A percentile compares a stretch with the other conserved stretches of the same genome.
Evolutionary conservation across 2,797 vertebrate genomes (phyloP).

Genomic region (Atherinosoma microstoma): DNA sequence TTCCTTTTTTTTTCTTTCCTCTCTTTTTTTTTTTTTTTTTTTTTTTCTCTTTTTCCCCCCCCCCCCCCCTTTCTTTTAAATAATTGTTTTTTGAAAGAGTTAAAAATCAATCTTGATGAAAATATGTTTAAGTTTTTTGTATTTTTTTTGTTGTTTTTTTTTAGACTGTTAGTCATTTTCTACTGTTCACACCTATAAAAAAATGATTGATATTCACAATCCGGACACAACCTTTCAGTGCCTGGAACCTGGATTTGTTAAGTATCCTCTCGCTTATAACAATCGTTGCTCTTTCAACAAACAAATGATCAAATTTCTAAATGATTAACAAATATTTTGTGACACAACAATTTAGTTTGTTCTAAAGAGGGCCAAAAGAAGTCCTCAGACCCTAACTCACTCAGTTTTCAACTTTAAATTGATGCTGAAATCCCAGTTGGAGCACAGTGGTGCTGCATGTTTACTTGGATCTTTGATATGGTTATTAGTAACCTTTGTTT

Average conservation of each 20-base stretch:
- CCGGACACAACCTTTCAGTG: not conserved
- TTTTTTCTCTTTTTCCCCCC: too few species aligned
- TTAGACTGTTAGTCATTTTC: too few species aligned
- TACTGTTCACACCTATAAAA: not conserved
- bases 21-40: too few species aligned
- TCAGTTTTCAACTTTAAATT: not conserved
- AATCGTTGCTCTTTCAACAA: not conserved
- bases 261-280: not conserved
- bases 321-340: not conserved
- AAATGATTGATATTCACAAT: not conserved
- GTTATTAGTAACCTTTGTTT: constrained; percentile 8
- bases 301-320: not conserved
- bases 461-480: not conserved
- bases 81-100: not conserved
- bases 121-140: not conserved
- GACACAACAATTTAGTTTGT: not conserved
- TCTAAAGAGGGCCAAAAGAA: too few species aligned
- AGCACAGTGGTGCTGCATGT: not conserved
- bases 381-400: too few species aligned
- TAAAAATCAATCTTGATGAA: not conserved
- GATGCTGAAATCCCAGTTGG: not conserved
- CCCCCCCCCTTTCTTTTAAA: too few species aligned
- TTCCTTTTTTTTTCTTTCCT: too few species aligned
- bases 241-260: not conserved
- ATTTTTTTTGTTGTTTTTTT: too few species aligned